A percentile compares a stretch with the other conserved stretches of the same genome.
phyloP scores from a whole-genome alignment of 2,888 invertebrate species.

The Seira ritae region DNA sequence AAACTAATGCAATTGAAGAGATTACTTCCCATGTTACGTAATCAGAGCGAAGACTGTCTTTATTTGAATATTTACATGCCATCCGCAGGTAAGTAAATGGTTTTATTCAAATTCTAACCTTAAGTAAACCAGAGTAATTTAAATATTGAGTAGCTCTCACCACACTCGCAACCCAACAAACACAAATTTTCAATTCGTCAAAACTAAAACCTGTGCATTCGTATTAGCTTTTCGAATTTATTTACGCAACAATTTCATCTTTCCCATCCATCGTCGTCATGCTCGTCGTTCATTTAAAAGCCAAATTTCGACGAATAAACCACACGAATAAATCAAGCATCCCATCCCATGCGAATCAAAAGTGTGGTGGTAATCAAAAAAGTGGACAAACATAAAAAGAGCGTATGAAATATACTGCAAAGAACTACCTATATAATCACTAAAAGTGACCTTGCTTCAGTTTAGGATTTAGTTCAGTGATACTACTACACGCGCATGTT shows the following conservation, averaged over 20 bases:
- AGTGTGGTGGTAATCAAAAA: too few species aligned
- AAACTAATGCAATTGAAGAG: conserved; percentile 91
- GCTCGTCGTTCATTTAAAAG: background rate
- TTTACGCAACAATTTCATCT: too few species aligned
- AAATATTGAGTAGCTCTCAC: background rate
- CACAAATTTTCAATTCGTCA: conserved; percentile 1
- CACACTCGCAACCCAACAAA: background rate
- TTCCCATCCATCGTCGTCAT: too few species aligned
- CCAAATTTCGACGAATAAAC: background rate
- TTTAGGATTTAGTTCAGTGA: too few species aligned
- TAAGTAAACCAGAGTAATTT: background rate
- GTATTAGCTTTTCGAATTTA: too few species aligned
- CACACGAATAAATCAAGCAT: background rate
- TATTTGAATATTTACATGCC: conserved; percentile 98
- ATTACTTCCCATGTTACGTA: conserved; percentile 88
- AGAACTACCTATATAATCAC: too few species aligned
- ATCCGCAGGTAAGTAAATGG: conserved; percentile 83
- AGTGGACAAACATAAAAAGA: too few species aligned
- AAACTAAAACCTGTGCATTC: too few species aligned
- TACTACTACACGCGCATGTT: too few species aligned
- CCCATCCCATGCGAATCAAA: too few species aligned
- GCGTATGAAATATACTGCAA: too few species aligned
- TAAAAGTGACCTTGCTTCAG: too few species aligned
- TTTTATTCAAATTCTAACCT: background rate
- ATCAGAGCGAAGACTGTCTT: conserved; percentile 97